These are phyloP conservation scores for Orthosia gothica DNA, from an alignment of 2,888 invertebrate species.

Conservation along the genomic window DNA sequence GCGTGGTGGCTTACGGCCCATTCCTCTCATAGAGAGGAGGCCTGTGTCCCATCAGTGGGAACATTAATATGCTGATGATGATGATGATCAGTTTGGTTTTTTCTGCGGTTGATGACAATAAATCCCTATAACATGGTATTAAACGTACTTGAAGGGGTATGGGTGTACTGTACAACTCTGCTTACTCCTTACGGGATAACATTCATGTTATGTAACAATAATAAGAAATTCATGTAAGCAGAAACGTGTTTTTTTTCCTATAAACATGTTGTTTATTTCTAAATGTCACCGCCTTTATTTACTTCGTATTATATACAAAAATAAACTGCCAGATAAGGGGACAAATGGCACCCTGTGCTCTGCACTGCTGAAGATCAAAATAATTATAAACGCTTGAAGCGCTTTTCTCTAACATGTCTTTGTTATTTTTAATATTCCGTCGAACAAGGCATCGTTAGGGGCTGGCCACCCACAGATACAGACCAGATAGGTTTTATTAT, in stretches of 20 bases:
- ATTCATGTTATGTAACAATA: not conserved
- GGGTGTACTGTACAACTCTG: not conserved
- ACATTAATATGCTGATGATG: too few species aligned
- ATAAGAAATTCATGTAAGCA: not conserved
- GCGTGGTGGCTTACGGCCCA: too few species aligned
- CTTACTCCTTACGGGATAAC: not conserved
- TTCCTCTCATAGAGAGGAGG: too few species aligned
- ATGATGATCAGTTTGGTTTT: too few species aligned
- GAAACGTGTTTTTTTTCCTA: not conserved
- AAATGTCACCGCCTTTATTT: slow-evolving; percentile 39
- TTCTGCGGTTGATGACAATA: too few species aligned
- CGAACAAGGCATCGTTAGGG: slow-evolving; percentile 39
- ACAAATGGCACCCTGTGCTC: not conserved
- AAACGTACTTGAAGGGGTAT: too few species aligned
- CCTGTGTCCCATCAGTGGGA: too few species aligned
- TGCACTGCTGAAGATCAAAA: slow-evolving; percentile 37
- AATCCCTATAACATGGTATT: too few species aligned
- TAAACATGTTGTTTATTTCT: not conserved
- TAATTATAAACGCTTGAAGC: slow-evolving; percentile 47
- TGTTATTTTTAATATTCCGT: slow-evolving; percentile 46
- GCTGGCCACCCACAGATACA: slow-evolving; percentile 2
- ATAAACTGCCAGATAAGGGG: slow-evolving; percentile 29
- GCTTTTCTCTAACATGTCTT: slow-evolving; percentile 31
- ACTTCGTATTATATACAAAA: slow-evolving; percentile 26
- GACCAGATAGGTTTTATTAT: slow-evolving; percentile 1